Conservation (phyloP, 2,797 vertebrate genomes). For the Tachyglossus aculeatus region DNA sequence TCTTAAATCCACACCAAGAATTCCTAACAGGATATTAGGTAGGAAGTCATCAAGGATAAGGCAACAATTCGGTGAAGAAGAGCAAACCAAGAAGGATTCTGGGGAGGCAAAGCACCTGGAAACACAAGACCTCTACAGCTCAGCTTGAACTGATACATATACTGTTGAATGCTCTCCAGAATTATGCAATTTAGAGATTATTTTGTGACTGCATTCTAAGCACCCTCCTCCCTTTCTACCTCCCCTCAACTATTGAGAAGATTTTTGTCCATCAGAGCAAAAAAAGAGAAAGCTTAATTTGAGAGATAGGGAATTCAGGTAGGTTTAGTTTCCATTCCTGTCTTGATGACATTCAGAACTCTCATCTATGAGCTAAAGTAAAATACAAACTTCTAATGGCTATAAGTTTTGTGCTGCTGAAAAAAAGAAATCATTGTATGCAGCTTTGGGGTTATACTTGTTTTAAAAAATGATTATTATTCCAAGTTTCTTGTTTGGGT, state of each 20-base stretch:
- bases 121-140: not conserved
- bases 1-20: constrained; percentile 2
- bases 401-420: not conserved
- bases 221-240: not conserved
- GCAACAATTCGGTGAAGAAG: not conserved
- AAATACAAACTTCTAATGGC: not conserved
- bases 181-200: not conserved
- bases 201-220: not conserved
- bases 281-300: no score
- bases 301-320: no score
- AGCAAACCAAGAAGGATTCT: not conserved
- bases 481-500: rapidly evolving
- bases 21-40: not conserved
- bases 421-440: not conserved
- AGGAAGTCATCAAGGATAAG: not conserved
- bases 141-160: not conserved
- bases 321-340: not conserved
- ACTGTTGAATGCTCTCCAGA: not conserved
- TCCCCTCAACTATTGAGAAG: not conserved
- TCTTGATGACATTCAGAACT: not conserved
- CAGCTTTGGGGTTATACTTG: rapidly evolving
- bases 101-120: not conserved
- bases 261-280: not conserved
- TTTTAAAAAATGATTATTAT: not conserved
- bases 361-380: not conserved